Conservation (phyloP, 2,113 vertebrate genomes). For the Pyrgilauda ruficollis region DNA sequence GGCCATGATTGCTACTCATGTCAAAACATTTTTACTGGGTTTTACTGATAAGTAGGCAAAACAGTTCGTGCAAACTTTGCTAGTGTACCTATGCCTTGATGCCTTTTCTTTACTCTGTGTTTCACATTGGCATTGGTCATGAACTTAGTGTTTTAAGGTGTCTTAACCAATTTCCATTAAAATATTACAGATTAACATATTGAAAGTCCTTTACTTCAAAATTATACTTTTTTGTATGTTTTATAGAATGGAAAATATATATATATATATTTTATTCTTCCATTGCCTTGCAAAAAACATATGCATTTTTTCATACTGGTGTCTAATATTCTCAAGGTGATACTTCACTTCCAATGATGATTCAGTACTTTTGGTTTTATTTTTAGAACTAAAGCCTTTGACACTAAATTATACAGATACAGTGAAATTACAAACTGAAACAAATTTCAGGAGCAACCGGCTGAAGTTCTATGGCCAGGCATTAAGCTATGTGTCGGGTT, state of each 20-base stretch:
- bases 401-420: not conserved
- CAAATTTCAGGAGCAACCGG: not conserved
- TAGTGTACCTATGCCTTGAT: not conserved
- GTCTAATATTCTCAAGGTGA: constrained; percentile 15
- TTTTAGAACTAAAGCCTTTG: constrained; percentile 31
- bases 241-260: not conserved
- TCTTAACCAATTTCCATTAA: not conserved
- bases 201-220: not conserved
- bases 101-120: not conserved
- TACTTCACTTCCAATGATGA: not conserved
- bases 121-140: not conserved
- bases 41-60: not conserved
- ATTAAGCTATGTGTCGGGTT: not conserved
- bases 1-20: not conserved
- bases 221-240: not conserved
- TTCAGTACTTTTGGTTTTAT: constrained; percentile 26
- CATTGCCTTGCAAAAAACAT: not conserved
- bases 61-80: not conserved
- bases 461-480: not conserved
- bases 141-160: not conserved
- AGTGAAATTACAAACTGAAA: constrained; percentile 6
- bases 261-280: not conserved
- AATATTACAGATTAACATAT: not conserved
- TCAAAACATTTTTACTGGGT: not conserved
- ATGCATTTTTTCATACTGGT: not conserved